Evolutionary conservation across 2,888 invertebrate species (phyloP).

Genomic region (Andricus quercusramuli): DNA sequence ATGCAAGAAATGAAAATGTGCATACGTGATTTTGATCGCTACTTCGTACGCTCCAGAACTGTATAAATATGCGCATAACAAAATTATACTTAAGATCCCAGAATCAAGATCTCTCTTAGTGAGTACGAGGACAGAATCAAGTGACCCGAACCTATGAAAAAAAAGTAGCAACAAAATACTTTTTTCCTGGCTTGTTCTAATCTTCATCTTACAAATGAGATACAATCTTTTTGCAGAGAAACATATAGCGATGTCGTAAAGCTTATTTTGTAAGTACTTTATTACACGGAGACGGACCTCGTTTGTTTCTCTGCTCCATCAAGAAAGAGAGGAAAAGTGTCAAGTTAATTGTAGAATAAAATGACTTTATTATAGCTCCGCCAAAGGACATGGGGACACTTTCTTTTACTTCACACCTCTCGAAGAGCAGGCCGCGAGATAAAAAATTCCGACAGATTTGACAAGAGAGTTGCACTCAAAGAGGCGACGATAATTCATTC

Average conservation of each 20-base stretch:
- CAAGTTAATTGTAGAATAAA: slow-evolving; percentile 13
- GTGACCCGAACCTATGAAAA: slow-evolving; percentile 24
- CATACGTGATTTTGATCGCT: slow-evolving; percentile 53
- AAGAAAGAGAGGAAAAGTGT: not conserved
- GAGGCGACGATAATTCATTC: slow-evolving; percentile 43
- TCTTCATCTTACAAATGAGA: slow-evolving; percentile 20
- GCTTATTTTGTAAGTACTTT: not conserved
- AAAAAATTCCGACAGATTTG: slow-evolving; percentile 41
- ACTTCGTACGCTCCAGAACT: slow-evolving; percentile 37
- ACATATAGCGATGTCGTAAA: not conserved
- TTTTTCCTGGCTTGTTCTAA: not conserved
- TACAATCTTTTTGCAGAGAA: not conserved
- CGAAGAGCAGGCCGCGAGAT: not conserved
- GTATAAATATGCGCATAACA: slow-evolving; percentile 45
- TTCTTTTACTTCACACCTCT: slow-evolving; percentile 34
- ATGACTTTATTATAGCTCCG: not conserved
- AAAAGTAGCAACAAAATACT: slow-evolving; percentile 17
- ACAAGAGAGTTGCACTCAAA: slow-evolving; percentile 37
- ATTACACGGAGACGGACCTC: not conserved
- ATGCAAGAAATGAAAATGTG: slow-evolving; percentile 43
- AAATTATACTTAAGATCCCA: slow-evolving; percentile 30
- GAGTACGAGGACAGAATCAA: slow-evolving; percentile 35
- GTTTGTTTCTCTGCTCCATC: not conserved
- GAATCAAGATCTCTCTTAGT: slow-evolving; percentile 31
- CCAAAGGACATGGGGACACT: slow-evolving; percentile 8